A percentile compares a stretch with the other conserved stretches of the same genome.
phyloP scores from a whole-genome alignment of 2,113 vertebrate genomes.

The Dinomys branickii region DNA sequence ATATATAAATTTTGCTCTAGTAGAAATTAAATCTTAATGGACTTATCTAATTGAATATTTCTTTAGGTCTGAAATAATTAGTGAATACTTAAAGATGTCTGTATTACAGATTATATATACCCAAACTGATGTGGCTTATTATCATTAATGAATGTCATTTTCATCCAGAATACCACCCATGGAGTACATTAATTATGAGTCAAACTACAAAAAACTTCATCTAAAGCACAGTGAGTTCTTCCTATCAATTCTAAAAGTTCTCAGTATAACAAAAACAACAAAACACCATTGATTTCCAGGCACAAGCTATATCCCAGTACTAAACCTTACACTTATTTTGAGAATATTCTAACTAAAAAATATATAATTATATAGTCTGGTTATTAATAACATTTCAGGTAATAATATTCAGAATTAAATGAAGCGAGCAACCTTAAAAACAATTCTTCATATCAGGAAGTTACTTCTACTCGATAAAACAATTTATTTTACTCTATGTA shows the following conservation, averaged over 20 bases:
- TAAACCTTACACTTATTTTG: not conserved
- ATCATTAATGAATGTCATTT: not conserved
- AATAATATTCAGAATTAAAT: slow-evolving; percentile 61
- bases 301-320: not conserved
- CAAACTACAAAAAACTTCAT: slow-evolving; percentile 23
- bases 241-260: slow-evolving; percentile 34
- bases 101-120: not conserved
- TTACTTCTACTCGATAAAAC: not conserved
- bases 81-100: slow-evolving; percentile 30
- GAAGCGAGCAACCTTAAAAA: slow-evolving; percentile 29
- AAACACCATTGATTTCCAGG: not conserved
- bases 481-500: slow-evolving; percentile 10
- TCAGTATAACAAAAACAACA: not conserved
- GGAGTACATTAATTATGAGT: not conserved
- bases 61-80: slow-evolving; percentile 4
- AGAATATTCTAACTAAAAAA: slow-evolving; percentile 48
- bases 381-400: slow-evolving; percentile 32
- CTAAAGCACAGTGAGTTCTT: not conserved
- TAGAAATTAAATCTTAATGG: not conserved
- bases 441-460: not conserved
- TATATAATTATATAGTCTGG: not conserved
- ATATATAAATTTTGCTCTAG: not conserved
- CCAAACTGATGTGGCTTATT: not conserved
- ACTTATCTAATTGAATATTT: not conserved
- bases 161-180: not conserved